Evolutionary conservation across 2,113 vertebrate species (phyloP).

Genomic region (Hepsetus odoe): DNA sequence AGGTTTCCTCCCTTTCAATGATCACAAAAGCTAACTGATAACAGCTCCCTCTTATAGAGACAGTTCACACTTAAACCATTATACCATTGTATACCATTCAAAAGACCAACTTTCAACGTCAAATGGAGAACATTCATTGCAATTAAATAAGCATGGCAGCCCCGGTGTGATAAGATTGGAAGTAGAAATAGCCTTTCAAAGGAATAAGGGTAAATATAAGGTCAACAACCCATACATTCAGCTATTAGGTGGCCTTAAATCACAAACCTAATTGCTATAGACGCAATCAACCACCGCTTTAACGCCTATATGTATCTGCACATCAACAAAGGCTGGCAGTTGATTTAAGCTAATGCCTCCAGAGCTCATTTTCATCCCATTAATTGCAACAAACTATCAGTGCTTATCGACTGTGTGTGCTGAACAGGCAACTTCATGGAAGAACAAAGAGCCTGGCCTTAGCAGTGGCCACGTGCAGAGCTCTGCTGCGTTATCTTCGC

Average conservation of each 20-base stretch:
- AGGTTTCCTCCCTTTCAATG: too few species aligned
- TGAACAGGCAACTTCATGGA: conserved; percentile 32
- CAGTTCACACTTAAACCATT: too few species aligned
- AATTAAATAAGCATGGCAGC: too few species aligned
- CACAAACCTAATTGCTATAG: background rate
- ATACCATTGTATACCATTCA: too few species aligned
- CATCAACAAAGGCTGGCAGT: background rate
- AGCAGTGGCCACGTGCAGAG: background rate
- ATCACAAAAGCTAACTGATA: too few species aligned
- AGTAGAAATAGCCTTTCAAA: too few species aligned
- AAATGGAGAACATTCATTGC: too few species aligned
- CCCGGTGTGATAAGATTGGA: too few species aligned
- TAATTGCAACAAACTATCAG: conserved; percentile 40
- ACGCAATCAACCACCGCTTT: background rate
- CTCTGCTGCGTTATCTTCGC: conserved; percentile 32
- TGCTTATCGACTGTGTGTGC: conserved; percentile 35
- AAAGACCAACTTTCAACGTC: too few species aligned
- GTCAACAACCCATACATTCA: too few species aligned
- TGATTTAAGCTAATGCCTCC: conserved; percentile 30
- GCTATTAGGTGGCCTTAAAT: background rate
- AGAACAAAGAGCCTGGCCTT: conserved; percentile 18
- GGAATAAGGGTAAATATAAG: too few species aligned
- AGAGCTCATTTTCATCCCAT: conserved; percentile 42
- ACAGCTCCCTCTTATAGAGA: too few species aligned
- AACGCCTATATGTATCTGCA: conserved; percentile 10